Evolutionary conservation across 2,113 vertebrate genomes (phyloP).

Genomic region (Arvicanthis niloticus): DNA sequence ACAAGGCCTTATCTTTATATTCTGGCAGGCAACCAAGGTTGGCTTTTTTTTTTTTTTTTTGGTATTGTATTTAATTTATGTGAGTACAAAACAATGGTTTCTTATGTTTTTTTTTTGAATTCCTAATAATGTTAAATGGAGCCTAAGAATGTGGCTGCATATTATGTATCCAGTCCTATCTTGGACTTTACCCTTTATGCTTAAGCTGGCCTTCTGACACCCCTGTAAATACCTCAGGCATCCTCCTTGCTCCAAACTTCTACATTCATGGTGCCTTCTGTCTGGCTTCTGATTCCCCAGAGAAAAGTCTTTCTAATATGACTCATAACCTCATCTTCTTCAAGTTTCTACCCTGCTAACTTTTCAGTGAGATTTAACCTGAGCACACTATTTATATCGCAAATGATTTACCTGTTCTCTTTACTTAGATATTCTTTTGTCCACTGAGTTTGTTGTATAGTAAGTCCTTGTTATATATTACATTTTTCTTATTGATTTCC

Average conservation of each 20-base stretch:
- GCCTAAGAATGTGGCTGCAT: background rate
- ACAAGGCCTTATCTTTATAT: background rate
- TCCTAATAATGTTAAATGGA: background rate
- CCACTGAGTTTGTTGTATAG: background rate
- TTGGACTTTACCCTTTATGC: background rate
- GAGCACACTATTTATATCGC: background rate
- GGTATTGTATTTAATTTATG: background rate
- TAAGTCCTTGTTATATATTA: background rate
- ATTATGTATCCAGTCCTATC: background rate
- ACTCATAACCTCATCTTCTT: background rate
- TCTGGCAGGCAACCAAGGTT: background rate
- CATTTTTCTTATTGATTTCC: background rate
- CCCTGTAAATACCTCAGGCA: background rate
- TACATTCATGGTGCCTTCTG: background rate
- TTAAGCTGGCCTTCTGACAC: background rate
- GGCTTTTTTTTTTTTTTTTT: background rate
- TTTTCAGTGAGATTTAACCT: background rate
- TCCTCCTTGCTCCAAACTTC: background rate
- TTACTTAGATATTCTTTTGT: background rate
- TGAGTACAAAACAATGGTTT: background rate
- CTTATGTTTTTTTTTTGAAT: background rate
- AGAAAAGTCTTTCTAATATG: no score
- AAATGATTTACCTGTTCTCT: background rate
- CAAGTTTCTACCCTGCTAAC: background rate
- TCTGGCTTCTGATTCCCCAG: background rate